phyloP scores from a whole-genome alignment of 2,113 vertebrate genomes.

The Albula glossodonta region DNA sequence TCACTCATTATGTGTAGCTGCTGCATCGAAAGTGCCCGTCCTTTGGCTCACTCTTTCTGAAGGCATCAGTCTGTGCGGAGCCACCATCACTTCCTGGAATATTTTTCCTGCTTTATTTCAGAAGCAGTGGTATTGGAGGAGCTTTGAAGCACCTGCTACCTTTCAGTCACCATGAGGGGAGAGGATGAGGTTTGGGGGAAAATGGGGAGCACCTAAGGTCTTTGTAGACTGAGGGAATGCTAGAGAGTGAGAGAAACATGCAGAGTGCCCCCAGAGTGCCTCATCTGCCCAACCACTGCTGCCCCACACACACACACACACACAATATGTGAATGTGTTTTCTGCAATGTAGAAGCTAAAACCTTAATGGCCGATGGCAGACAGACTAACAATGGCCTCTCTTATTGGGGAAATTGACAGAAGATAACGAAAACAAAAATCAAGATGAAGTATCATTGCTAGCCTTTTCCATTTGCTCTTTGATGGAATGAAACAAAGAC shows the following conservation, averaged over 20 bases:
- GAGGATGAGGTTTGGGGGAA: slow-evolving; percentile 23
- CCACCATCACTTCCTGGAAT: neutral
- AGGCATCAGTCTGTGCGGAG: no score
- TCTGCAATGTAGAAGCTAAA: no score
- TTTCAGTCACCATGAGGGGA: slow-evolving; percentile 34
- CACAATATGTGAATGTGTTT: no score
- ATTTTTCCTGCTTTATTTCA: neutral
- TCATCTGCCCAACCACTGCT: neutral
- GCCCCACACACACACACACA: neutral
- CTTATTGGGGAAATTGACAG: no score
- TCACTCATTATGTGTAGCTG: slow-evolving; percentile 94
- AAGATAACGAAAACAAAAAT: no score
- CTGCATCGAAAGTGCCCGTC: slow-evolving; percentile 60
- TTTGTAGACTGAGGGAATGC: neutral
- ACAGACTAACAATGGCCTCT: no score
- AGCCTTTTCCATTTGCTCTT: no score
- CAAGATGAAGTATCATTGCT: no score
- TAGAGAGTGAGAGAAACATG: neutral
- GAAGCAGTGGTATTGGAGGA: neutral
- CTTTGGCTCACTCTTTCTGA: slow-evolving; percentile 30
- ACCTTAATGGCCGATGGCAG: no score
- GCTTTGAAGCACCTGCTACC: neutral
- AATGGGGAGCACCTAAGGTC: no score
- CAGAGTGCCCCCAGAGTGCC: no score
- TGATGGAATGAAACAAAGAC: no score